Evolutionary conservation across 2,888 invertebrate genomes (phyloP), one percentile per base, ranked within the genome.

Genomic region (Chymomyza fuscimana): DNA sequence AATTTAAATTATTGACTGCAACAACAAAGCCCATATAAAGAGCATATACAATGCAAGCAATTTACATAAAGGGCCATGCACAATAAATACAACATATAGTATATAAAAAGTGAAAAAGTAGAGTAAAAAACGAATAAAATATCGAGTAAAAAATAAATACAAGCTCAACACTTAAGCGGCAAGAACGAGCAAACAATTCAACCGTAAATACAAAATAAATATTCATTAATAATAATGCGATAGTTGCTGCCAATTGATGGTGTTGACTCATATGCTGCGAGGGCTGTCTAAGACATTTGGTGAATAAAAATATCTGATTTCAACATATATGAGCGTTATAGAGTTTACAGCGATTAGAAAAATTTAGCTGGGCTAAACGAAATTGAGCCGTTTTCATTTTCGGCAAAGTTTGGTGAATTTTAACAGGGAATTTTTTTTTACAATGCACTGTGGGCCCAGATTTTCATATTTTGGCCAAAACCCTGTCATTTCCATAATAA

Each of bases 221-320:
- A 86, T 88, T 85, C 85, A 85, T 87, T 88, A 86, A 88, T 85
- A 88, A 87, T 76, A 87, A 83, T 79, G 88, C 72, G 83, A 83
- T 87, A 86, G 83, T 83, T 86, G 78, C 70, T 65, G 7, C n/a
- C 69, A 74, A 72, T 70, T 74, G 64, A 59, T 54, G 69, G 69
- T 50, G 60, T 67, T 63, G 65, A 70, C 65, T 70, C 68, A 74
- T 63, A 67, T 51, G 60, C 50, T 25, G 32, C 32, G 9, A 7
- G 32, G 32, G 32, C 6, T 32, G 32, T 2, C 32, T 32, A 32
- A 32, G 32, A 32, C 1, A 5, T 5, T 32, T 32, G 32, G 32
- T 2, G 7, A 0, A 32, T 32, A 32, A 6, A 32, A 32, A 19
- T 19, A 19, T 19, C 19, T 19, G 19, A 19, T 19, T 19, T 19